Base-by-base conservation (phyloP, 2,797 vertebrate species). In the Smutsia gigantea region DNA sequence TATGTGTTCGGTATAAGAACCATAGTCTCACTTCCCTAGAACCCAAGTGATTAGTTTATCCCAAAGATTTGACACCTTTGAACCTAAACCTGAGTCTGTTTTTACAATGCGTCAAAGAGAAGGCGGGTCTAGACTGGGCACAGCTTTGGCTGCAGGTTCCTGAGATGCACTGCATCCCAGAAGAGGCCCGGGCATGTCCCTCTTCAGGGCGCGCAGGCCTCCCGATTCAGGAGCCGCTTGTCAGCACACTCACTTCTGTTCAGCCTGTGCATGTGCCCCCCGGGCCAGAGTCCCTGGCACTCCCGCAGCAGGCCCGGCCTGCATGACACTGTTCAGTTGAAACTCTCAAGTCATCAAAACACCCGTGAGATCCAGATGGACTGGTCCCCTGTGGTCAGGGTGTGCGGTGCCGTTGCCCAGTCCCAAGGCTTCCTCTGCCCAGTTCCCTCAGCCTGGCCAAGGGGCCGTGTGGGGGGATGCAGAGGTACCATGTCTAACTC, bases 271-370 rank as follows among this genome's bases (percentile, higher is more conserved):
- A 0, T 2, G 11, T 31, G 7, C 4, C 27, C 59, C 42, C 42
- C n/a, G 23, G 2, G 0, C 2, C 8, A 0, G 2, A 27, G 85
- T 9, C 31, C 0, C 18, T 0, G 34, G 27, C 29, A 57, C 55
- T 9, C 21, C 53, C 7, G 25, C 29, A 10, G 64, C 1, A 6
- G 46, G 42, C 72, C 25, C 1, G 4, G 23, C 27, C 86, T 46
- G 3, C 39, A 0, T 23, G 19, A 79, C 27, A 59, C 66, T n/a
- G 13, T 59, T 78, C 17, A 0, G 3, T 46, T 39, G 21, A 49
- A n/a, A 61, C 61, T 2, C 10, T 39, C 1, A 68, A 39, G 69
- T 46, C 55, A 37, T n/a, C 49, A 29, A 63, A 94, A 87, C 37
- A 42, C 68, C 25, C 8, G 5, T 0, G 2, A 55, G 31, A 57